phyloP scores from a whole-genome alignment of 2,888 invertebrate species.

The Rhamnusium bicolor region DNA sequence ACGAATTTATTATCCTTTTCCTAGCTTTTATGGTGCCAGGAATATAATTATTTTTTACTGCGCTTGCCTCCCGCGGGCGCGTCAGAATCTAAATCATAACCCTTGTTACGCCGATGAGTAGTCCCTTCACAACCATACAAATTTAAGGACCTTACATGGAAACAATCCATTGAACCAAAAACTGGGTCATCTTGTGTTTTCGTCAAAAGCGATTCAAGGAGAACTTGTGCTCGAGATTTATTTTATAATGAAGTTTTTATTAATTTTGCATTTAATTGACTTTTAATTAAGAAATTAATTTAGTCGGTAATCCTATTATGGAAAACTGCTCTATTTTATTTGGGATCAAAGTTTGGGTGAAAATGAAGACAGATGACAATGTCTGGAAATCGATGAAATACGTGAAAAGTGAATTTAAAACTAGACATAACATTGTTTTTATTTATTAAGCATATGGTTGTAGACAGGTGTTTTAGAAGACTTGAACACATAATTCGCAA shows the following conservation, averaged over 20 bases:
- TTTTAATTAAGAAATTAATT: slow-evolving; percentile 43
- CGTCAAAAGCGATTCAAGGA: background rate
- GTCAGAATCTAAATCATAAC: background rate
- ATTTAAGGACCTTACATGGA: slow-evolving; percentile 6
- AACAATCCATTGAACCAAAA: slow-evolving; percentile 9
- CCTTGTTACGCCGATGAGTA: background rate
- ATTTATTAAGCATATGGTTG: no score
- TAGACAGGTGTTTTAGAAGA: no score
- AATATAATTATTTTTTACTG: background rate
- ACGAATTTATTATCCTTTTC: background rate
- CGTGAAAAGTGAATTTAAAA: no score
- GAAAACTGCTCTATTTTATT: slow-evolving; percentile 24
- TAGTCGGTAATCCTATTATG: slow-evolving; percentile 18
- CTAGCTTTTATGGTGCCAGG: background rate
- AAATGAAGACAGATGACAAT: background rate
- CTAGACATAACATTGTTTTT: no score
- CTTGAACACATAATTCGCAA: no score
- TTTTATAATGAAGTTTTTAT: slow-evolving; percentile 35
- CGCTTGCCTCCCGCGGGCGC: background rate
- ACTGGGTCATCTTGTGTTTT: slow-evolving; percentile 5
- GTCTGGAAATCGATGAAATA: no score
- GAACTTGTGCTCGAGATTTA: slow-evolving; percentile 2
- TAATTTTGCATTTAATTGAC: slow-evolving; percentile 41
- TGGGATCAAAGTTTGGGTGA: background rate
- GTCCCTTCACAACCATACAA: background rate